Evolutionary conservation across 1,140 invertebrate species (phyloP).

Genomic region (Antheraea pernyi): DNA sequence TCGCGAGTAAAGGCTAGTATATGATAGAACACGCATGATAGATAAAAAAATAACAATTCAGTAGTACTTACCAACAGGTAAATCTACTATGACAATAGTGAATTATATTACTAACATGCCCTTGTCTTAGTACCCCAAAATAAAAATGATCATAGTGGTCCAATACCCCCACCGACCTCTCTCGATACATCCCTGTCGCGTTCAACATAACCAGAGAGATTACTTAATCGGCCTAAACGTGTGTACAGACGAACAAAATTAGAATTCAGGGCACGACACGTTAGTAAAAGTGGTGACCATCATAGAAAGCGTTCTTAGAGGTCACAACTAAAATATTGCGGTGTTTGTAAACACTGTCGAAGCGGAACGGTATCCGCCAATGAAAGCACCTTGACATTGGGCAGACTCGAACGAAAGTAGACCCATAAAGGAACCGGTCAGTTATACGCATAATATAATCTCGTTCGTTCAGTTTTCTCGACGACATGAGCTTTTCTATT

Average conservation of each 20-base stretch:
- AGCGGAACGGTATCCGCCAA: background rate
- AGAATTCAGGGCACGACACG: background rate
- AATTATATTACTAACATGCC: no score
- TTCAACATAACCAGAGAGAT: background rate
- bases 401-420: background rate
- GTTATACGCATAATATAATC: background rate
- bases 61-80: no score
- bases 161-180: background rate
- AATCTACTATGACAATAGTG: no score
- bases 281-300: constrained; percentile 24
- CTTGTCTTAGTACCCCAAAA: background rate
- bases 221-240: background rate
- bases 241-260: background rate
- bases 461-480: background rate
- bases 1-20: no score
- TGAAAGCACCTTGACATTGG: constrained; percentile 9
- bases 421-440: background rate
- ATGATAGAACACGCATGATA: no score
- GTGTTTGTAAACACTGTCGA: constrained; percentile 87
- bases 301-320: constrained; percentile 59
- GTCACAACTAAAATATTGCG: constrained; percentile 80
- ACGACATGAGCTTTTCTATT: background rate
- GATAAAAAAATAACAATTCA: no score
- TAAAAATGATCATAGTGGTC: background rate
- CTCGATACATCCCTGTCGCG: background rate